Percentiles rank a stretch among this genome's conserved stretches.
Conservation (phyloP, 2,113 vertebrate genomes). For the Eolophus roseicapilla region DNA sequence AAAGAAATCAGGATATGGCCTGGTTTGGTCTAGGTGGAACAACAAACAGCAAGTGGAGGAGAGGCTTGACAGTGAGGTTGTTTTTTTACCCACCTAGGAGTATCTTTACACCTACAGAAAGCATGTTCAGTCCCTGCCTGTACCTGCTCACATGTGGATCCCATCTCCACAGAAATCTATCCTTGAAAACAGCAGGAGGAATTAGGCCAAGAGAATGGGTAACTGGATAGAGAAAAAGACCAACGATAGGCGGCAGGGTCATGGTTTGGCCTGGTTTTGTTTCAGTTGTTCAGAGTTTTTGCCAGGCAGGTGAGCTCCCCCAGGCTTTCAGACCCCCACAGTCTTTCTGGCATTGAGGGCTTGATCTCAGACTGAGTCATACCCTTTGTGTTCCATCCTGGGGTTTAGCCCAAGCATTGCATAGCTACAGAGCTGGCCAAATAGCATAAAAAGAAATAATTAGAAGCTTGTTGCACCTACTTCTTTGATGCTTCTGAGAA, state of each 20-base stretch:
- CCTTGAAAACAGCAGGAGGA: not conserved
- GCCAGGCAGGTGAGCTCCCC: not conserved
- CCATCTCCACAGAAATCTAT: not conserved
- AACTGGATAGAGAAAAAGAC: not conserved
- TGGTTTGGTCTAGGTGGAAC: not conserved
- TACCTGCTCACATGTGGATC: not conserved
- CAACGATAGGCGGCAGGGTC: not conserved
- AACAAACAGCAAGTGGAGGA: not conserved
- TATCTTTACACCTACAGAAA: not conserved
- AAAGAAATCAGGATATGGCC: fast-evolving
- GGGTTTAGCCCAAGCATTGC: not conserved
- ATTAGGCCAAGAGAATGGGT: not conserved
- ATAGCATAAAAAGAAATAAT: not conserved
- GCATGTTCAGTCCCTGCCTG: not conserved
- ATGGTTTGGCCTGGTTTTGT: not conserved
- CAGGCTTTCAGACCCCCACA: not conserved
- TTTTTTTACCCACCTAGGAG: not conserved
- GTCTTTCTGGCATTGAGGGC: not conserved
- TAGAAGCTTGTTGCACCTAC: not conserved
- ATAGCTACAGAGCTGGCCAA: not conserved
- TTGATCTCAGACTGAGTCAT: not conserved
- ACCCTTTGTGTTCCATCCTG: not conserved
- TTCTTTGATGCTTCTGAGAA: not conserved
- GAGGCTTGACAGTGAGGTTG: not conserved
- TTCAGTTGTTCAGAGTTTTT: not conserved